Base-by-base conservation (phyloP, 2,888 invertebrate genomes). In the Tipula helvola region DNA sequence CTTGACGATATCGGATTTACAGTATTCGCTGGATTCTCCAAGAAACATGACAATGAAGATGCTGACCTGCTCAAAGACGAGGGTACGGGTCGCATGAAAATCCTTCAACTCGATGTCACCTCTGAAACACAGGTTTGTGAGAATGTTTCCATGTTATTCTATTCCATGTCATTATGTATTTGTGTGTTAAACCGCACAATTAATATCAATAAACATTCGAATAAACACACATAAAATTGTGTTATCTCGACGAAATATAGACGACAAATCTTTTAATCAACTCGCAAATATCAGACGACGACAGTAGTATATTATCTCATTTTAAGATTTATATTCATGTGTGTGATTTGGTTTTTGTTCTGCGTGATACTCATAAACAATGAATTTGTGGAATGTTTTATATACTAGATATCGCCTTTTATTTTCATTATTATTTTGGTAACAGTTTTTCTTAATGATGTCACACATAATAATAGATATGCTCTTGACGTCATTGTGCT, bases 1-100 rank as follows among this genome's bases (percentile, higher is more conserved):
- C 92, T 97, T 87, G 96, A 97, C 89, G 96, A 96, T 90, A 92
- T 96, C 90, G 97, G 97, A 44, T 96, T 97, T 90, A 96, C 96
- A 84, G 96, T 97, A n/a, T 97, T 97, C 90, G 97, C 97, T 86
- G 97, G 96, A 88, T 96, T 96, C 91, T 93, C 94, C 89, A 94
- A 92, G 89, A 93, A 94, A 89, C 93, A 93, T 0, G 95, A 94
- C 8, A 94, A 94, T 87, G 94, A 95, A 87, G 94, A 95, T 88
- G 95, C 96, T 4, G 94, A 95, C 88, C 95, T 95, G 91, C 92
- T 96, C 85, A 96, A 96, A 90, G 95, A 95, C 89, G 95, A 95
- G 90, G 95, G 95, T 88, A 96, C 96, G 0, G 96, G 95, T 44
- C 93, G 95, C 89, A 91, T 94, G 89, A 93, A 96, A 89, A 93